Evolutionary conservation across 2,797 vertebrate species (phyloP).

Genomic region (Arremon brunneinucha): DNA sequence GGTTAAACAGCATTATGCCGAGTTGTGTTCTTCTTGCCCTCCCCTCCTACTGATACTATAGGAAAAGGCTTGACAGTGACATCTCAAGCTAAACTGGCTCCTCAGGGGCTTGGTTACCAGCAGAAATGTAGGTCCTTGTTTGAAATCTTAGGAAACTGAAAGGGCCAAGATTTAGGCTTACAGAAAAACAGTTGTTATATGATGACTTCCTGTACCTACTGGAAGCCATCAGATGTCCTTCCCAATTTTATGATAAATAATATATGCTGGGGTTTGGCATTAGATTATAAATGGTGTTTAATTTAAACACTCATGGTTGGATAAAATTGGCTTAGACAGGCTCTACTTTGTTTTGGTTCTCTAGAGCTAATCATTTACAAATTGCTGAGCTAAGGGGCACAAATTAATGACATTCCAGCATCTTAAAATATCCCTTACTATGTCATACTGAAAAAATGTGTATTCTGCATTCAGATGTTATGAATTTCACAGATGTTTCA

Average conservation of each 20-base stretch:
- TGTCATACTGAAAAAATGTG: slow-evolving; percentile 12
- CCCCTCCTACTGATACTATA: background rate
- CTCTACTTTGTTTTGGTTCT: slow-evolving; percentile 41
- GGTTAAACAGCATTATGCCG: background rate
- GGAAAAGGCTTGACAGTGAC: background rate
- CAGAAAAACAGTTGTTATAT: background rate
- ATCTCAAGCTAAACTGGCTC: background rate
- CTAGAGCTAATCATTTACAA: slow-evolving; percentile 60
- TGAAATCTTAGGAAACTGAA: background rate
- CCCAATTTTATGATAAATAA: background rate
- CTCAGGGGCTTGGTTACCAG: background rate
- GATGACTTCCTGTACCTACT: background rate
- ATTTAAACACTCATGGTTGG: background rate
- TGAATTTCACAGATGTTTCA: slow-evolving; percentile 14
- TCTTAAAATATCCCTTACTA: slow-evolving; percentile 16
- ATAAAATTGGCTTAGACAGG: slow-evolving; percentile 24
- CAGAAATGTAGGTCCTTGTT: background rate
- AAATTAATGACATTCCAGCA: slow-evolving; percentile 37
- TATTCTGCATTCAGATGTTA: background rate
- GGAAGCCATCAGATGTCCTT: background rate
- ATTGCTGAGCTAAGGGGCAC: slow-evolving; percentile 29
- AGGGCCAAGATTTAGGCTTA: background rate
- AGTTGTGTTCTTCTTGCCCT: background rate
- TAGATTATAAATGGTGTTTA: background rate
- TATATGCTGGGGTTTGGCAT: background rate